These are phyloP conservation scores for Melinopterus prodromus DNA, from an alignment of 2,888 invertebrate genomes.

Conservation along the genomic window DNA sequence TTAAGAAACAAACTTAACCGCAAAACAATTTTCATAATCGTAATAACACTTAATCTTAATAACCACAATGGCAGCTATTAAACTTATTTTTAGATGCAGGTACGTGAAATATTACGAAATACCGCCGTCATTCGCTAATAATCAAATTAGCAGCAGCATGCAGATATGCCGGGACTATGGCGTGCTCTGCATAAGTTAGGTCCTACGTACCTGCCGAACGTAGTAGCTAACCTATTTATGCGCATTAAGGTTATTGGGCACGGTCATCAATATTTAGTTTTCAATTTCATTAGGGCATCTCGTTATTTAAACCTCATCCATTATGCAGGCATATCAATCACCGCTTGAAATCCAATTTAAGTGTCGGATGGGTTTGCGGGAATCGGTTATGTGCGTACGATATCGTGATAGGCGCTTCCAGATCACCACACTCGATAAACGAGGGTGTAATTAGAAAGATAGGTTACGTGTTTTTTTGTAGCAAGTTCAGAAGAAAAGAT, in stretches of 20 bases:
- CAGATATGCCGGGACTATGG: neutral
- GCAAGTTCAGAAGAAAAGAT: neutral
- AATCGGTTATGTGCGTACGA: neutral
- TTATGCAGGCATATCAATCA: constrained; percentile 44
- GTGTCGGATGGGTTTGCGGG: neutral
- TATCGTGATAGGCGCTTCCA: neutral
- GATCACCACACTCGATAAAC: neutral
- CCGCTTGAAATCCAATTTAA: constrained; percentile 24
- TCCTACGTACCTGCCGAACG: neutral
- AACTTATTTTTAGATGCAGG: neutral
- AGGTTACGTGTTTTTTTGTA: neutral
- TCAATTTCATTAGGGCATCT: constrained; percentile 31
- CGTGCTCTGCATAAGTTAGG: neutral
- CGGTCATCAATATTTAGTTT: constrained; percentile 34
- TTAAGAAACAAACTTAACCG: too few species aligned
- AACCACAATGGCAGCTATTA: neutral
- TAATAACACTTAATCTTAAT: neutral
- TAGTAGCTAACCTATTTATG: neutral
- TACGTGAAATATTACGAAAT: neutral
- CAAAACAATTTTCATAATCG: constrained; percentile 9
- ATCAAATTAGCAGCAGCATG: neutral
- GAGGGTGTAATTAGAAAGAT: neutral
- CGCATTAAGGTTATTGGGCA: neutral
- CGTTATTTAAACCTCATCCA: constrained; percentile 35
- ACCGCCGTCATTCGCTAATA: neutral